Evolutionary conservation across 2,888 invertebrate species (phyloP), one percentile per base, ranked within the genome.

Genomic region (Encarsia formosa): DNA sequence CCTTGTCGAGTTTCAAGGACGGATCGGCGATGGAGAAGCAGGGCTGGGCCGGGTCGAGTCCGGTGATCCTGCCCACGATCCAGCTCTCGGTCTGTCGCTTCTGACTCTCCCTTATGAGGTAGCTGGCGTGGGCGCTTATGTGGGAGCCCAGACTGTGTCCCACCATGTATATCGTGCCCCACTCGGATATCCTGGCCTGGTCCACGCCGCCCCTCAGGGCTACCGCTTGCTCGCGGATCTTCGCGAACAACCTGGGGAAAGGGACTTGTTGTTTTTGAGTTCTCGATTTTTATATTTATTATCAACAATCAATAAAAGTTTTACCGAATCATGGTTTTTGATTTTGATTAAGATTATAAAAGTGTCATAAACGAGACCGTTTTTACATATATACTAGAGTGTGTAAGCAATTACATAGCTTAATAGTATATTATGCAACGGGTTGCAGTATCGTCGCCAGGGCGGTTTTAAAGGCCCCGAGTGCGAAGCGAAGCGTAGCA

Each of bases 81-180:
- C 72, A 73, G 6, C 23, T 41, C 2, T 34, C 16, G 3, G 3
- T 16, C 8, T 48, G 5, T 8, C 40, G 49, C 1, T 39, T 58
- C 5, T 52, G 50, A 2, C 77, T 75, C 54, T 73, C 74, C 5
- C 77, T 79, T 2, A 81, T 60, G 40, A 78, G 76, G 52, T 74
- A 76, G 0, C 81, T 79, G 2, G 77, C 77, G 53, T 78, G 81
- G 0, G 81, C 79, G 18, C 77, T 78, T 44, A 83, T 82, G 50
- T 83, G 83, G 11, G 83, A 81, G 2, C 83, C 83, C 6, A 84
- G 71, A 61, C 83, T 83, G 66, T 83, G 83, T 0, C 83, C 83
- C 1, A 83, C 71, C 52, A 83, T 77, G 63, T 83, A 79, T 56
- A 83, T 47, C 1, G 57, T 13, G 1, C 71, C 71, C 67, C 66